Evolutionary conservation across 2,797 vertebrate species (phyloP), one percentile per base, ranked within the genome.

Genomic region (Ptychobarbus kaznakovi): DNA sequence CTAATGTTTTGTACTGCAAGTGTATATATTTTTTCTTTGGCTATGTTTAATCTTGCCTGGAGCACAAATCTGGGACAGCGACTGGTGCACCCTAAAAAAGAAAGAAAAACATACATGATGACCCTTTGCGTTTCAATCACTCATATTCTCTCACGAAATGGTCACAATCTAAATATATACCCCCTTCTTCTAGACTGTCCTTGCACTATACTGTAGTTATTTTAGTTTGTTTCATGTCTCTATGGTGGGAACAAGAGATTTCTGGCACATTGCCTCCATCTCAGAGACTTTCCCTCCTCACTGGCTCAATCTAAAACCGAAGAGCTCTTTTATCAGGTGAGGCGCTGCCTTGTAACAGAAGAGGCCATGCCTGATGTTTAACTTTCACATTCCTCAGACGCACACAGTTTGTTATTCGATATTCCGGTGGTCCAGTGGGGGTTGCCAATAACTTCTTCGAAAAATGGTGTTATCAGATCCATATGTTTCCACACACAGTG

Each of bases 391-490:
- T 90, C 86, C 86, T 86, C 61, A 78, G 79, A 49, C 84, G 80
- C 82, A 40, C 75, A 81, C 74, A 86, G 86, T 89, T 91, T 88
- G 89, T 91, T 90, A 88, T 90, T 90, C 87, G 84, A 83, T 56
- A 90, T 87, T 87, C 70, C 81, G 87, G 76, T 87, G 86, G 87
- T 81, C 84, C 82, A 80, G 66, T 35, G 73, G 76, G 90, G 88
- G 86, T 85, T 87, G 72, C 65, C 80, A 91, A 85, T 83, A 81
- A 35, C 81, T 69, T 65, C 78, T 74, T 82, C 53, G 25, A 82
- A 83, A 81, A 81, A 89, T 82, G 78, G 69, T 81, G 74, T 90
- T 89, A 91, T 90, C 89, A 91, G 91, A 90, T 81, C 88, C 91
- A 92, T 87, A 91, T 92, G 89, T 92, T 87, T 90, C 84, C 70